Evolutionary conservation across 2,888 invertebrate species (phyloP).

Genomic region (Amphipyra berbera): DNA sequence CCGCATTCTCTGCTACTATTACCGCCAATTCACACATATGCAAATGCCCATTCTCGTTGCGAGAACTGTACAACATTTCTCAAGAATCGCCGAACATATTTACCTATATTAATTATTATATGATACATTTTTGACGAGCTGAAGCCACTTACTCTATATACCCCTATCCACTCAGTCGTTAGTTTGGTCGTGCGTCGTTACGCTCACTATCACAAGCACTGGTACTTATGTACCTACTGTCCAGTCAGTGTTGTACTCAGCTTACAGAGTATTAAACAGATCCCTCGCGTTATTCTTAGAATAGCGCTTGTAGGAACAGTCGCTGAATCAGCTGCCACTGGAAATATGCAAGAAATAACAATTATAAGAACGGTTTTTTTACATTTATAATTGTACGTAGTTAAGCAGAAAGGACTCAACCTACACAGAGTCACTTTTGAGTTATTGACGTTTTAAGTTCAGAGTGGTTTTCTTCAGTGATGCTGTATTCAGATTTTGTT

Average conservation of each 20-base stretch:
- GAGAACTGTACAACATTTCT: too few species aligned
- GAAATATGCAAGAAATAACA: constrained; percentile 51
- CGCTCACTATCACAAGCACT: constrained; percentile 71
- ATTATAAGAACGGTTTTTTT: not conserved
- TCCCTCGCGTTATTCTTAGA: constrained; percentile 87
- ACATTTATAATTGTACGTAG: too few species aligned
- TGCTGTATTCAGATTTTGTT: too few species aligned
- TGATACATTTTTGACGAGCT: constrained; percentile 33
- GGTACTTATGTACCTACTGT: constrained; percentile 54
- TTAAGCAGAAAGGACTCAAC: too few species aligned
- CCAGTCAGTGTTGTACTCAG: constrained; percentile 53
- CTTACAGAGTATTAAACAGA: constrained; percentile 85
- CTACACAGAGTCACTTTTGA: too few species aligned
- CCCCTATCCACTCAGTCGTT: constrained; percentile 55
- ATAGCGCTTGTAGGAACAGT: constrained; percentile 87
- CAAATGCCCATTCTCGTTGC: too few species aligned
- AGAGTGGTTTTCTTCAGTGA: too few species aligned
- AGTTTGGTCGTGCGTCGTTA: constrained; percentile 57
- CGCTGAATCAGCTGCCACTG: constrained; percentile 90
- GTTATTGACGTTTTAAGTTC: too few species aligned
- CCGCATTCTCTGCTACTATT: not conserved
- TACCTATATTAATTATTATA: not conserved
- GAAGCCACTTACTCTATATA: constrained; percentile 31
- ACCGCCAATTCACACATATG: not conserved
- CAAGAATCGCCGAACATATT: not conserved